Percentiles rank a stretch among this genome's conserved stretches.
These are phyloP conservation scores for Idaea dimidiata DNA, from an alignment of 2,888 invertebrate species.

Conservation along the genomic window DNA sequence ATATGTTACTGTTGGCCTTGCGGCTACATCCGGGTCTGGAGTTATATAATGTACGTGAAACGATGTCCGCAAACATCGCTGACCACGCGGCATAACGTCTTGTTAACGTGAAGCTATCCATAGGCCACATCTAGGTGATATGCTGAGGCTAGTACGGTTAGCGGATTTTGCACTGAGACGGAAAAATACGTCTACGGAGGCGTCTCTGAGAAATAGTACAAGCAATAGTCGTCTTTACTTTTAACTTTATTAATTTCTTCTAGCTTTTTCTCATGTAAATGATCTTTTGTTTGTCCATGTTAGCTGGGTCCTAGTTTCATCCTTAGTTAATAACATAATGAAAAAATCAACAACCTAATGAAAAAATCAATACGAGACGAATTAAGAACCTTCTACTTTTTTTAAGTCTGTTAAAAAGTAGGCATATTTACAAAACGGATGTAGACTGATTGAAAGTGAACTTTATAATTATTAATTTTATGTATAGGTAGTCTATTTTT, in stretches of 20 bases:
- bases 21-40: constrained; percentile 64
- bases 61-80: constrained; percentile 28
- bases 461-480: background rate
- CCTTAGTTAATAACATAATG: too few species aligned
- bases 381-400: too few species aligned
- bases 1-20: constrained; percentile 58
- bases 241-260: too few species aligned
- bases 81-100: constrained; percentile 23
- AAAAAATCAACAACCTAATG: too few species aligned
- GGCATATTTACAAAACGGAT: background rate
- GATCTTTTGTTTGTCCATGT: too few species aligned
- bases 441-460: background rate
- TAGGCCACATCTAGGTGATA: constrained; percentile 1
- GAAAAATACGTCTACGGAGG: background rate
- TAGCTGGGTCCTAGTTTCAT: too few species aligned
- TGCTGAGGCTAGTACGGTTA: background rate
- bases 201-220: background rate
- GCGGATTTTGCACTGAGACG: background rate
- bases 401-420: too few species aligned
- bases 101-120: constrained; percentile 13
- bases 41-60: constrained; percentile 59
- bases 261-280: too few species aligned
- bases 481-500: background rate
- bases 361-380: too few species aligned
- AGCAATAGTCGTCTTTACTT: too few species aligned